Conservation (phyloP, 2,113 vertebrate genomes). For the Irena cyanogastra region DNA sequence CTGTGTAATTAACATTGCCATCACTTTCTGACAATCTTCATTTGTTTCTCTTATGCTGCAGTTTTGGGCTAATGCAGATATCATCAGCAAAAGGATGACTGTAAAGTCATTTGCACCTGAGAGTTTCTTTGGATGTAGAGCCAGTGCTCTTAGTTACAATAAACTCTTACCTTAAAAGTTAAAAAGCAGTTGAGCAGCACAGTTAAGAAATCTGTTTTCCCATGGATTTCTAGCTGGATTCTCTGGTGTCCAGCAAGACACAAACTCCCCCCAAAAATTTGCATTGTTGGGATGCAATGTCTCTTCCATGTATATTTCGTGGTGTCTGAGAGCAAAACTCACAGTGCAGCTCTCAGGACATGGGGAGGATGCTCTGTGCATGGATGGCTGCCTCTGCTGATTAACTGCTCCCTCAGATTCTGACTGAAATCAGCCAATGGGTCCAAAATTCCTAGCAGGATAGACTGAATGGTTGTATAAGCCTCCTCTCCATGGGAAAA, state of each 20-base stretch:
- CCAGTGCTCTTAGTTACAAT: background rate
- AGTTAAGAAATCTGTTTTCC: background rate
- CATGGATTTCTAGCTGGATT: background rate
- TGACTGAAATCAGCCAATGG: background rate
- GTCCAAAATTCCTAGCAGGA: background rate
- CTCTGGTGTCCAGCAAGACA: background rate
- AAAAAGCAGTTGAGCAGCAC: background rate
- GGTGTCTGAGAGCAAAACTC: background rate
- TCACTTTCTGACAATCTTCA: background rate
- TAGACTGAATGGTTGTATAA: background rate
- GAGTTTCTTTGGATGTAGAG: background rate
- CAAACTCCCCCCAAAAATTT: background rate
- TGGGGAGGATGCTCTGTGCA: background rate
- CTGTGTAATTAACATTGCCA: background rate
- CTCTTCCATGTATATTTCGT: background rate
- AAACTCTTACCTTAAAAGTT: background rate
- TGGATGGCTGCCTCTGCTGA: background rate
- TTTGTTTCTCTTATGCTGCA: background rate
- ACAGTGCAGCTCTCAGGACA: background rate
- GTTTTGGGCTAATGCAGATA: background rate
- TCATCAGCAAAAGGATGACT: background rate
- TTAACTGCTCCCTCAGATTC: background rate
- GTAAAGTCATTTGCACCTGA: background rate
- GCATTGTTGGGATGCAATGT: background rate
- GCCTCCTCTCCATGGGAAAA: slow-evolving; percentile 2